phyloP scores from a whole-genome alignment of 2,888 invertebrate genomes.

The Thymelicus sylvestris region DNA sequence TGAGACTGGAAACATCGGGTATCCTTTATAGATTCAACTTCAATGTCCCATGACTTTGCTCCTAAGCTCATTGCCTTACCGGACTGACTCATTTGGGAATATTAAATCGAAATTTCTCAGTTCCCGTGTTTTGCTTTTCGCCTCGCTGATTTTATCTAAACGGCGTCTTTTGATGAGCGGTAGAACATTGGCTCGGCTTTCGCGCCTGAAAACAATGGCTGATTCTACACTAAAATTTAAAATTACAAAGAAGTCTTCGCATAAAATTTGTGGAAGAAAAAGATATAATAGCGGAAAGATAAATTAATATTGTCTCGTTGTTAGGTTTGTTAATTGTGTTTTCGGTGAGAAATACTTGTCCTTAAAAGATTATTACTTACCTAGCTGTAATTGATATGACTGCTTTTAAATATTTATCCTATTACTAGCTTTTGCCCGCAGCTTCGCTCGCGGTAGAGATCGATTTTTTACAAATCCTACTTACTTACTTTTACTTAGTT shows the following conservation, averaged over 20 bases:
- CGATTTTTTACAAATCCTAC: no score
- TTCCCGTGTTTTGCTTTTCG: neutral
- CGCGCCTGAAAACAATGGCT: constrained; percentile 23
- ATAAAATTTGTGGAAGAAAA: neutral
- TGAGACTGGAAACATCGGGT: no score
- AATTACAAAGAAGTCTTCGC: constrained; percentile 21
- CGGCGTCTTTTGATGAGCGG: neutral
- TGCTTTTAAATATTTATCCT: no score
- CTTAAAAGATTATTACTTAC: neutral
- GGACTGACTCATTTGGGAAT: neutral
- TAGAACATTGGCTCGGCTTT: constrained; percentile 8
- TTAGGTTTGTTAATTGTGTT: neutral
- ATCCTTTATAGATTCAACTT: no score
- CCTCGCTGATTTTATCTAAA: constrained; percentile 22
- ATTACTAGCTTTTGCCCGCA: no score
- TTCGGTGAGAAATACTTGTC: neutral
- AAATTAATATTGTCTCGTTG: neutral
- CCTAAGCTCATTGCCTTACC: no score
- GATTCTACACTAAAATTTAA: constrained; percentile 12
- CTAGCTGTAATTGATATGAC: no score
- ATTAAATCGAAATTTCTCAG: neutral
- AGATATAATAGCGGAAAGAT: constrained; percentile 7
- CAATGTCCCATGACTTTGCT: no score
- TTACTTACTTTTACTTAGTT: no score
- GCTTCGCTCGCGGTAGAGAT: no score